A percentile compares a stretch with the other conserved stretches of the same genome.
Evolutionary conservation across 2,113 vertebrate species (phyloP).

Genomic region (Psilopsiagon aymara): DNA sequence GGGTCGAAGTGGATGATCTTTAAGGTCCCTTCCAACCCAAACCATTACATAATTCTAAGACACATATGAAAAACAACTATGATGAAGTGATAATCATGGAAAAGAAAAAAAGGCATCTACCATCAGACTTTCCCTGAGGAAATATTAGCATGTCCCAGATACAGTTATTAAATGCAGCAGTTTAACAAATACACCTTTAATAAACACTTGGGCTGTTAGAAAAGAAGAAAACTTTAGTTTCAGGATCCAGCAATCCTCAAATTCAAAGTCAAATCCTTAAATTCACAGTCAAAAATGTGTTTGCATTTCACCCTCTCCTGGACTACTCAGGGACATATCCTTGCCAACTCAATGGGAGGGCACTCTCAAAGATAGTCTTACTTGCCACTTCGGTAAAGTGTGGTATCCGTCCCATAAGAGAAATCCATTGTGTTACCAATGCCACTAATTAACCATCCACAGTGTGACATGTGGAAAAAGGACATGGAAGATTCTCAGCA

Average conservation of each 20-base stretch:
- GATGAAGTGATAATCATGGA: neutral
- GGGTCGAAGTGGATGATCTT: neutral
- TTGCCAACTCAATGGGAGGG: neutral
- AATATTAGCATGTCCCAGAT: neutral
- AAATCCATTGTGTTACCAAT: neutral
- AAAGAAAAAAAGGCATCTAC: neutral
- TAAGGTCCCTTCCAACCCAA: neutral
- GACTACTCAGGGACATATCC: neutral
- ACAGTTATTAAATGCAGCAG: neutral
- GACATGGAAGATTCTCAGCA: neutral
- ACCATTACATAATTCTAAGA: neutral
- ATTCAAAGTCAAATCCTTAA: neutral
- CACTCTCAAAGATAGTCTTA: neutral
- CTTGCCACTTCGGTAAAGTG: neutral
- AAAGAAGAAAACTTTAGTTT: neutral
- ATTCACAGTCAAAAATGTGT: rapidly evolving
- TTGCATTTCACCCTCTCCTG: neutral
- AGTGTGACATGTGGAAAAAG: neutral
- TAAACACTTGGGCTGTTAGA: neutral
- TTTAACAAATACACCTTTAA: neutral
- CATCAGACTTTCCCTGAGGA: neutral
- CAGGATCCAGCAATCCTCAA: neutral
- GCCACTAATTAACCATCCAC: neutral
- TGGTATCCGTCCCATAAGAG: neutral
- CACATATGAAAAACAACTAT: neutral